A percentile compares a stretch with the other conserved stretches of the same genome.
Conservation (phyloP, 2,113 vertebrate species). For the Cottus gobio region DNA sequence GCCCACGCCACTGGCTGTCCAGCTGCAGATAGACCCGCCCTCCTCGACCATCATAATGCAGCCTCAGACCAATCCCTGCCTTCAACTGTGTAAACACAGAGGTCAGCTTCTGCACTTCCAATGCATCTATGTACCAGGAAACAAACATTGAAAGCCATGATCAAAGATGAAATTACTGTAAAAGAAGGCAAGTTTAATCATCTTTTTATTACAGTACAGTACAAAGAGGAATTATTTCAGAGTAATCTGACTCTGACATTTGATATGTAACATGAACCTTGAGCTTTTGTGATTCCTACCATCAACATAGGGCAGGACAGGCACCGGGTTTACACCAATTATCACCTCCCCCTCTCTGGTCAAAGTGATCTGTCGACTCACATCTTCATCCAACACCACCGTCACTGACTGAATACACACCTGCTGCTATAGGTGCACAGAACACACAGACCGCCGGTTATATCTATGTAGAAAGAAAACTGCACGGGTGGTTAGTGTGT, state of each 20-base stretch:
- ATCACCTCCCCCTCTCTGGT: constrained; percentile 91
- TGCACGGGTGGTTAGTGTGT: neutral
- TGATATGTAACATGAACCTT: neutral
- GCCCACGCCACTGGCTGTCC: constrained; percentile 88
- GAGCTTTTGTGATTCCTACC: constrained; percentile 76
- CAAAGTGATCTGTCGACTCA: constrained; percentile 91
- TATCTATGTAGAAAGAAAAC: neutral
- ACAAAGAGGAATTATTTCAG: neutral
- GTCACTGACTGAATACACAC: constrained; percentile 95
- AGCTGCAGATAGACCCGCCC: constrained; percentile 93
- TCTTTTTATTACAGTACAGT: neutral
- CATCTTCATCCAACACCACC: constrained; percentile 93
- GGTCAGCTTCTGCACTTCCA: constrained; percentile 91
- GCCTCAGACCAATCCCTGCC: constrained; percentile 89
- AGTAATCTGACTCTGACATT: neutral
- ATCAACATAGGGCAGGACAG: constrained; percentile 85
- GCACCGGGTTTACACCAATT: constrained; percentile 86
- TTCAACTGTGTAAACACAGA: constrained; percentile 93
- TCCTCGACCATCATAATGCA: constrained; percentile 90
- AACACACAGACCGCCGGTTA: neutral
- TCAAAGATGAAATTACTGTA: neutral
- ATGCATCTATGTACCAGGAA: constrained; percentile 78
- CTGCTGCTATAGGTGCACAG: constrained; percentile 82
- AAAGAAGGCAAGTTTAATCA: neutral
- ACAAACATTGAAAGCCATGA: constrained; percentile 9